Base-by-base conservation (phyloP, 2,888 invertebrate species). In the Watsonalla binaria region DNA sequence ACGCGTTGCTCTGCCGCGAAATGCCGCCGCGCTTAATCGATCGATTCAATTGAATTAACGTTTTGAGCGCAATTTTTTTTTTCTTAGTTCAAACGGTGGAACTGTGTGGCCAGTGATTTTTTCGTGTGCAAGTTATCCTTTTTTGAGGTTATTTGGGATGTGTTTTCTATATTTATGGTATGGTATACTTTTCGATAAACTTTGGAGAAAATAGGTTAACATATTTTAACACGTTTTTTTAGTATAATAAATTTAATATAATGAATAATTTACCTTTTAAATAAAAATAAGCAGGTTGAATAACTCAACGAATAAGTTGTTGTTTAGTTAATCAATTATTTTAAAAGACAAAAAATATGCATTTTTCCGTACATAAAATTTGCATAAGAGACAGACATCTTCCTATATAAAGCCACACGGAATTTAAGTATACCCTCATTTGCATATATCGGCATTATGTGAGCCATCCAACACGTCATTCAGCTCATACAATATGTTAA, bases 11-110 rank as follows among this genome's bases (percentile, higher is more conserved):
- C 57, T 58, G 60, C 59, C 63, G 68, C 66, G 70, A 64, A 55
- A 73, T 73, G 76, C 66, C 59, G 64, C 68, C 66, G 75, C 73
- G 70, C 68, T 70, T 73, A 72, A 70, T 60, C 67, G 67, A 66
- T 69, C 70, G 66, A 69, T 72, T 76, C 72, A 59, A 62, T 57
- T 68, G 71, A 75, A 68, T 68, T 65, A 66, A 51, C 46, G 60
- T 61, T 68, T 67, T 65, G 66, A 70, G 68, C 66, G 72, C 66
- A 62, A 57, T 62, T 56, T 51, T 55, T 59, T 59, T 57, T 51
- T 62, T 57, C 53, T 54, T 65, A 52, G 52, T 51, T 46, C 46
- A 52, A 50, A 54, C 52, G 57, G 72, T 72, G 70, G 63, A 69
- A 59, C 59, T 62, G 72, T 72, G 67, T 52, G 57, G 57, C 60